phyloP scores from a whole-genome alignment of 1,140 invertebrate species.

The Drosophila fuyamai region DNA sequence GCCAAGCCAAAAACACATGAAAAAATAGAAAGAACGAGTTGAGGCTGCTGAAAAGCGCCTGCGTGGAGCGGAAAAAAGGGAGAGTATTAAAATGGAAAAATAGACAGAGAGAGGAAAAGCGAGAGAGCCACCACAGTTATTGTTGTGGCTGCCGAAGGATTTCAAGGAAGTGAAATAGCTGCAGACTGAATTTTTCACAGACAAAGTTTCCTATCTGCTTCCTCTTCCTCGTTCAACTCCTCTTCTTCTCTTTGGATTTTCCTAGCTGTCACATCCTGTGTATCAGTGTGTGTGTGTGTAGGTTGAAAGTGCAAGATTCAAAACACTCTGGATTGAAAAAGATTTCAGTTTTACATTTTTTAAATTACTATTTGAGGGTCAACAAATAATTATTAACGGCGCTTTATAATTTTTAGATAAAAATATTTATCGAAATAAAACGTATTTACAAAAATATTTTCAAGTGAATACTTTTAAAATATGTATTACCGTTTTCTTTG shows the following conservation, averaged over 20 bases:
- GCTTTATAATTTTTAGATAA: too few species aligned
- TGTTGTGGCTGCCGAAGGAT: constrained; percentile 66
- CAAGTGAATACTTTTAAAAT: too few species aligned
- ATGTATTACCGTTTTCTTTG: too few species aligned
- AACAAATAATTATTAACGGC: too few species aligned
- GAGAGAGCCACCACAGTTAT: constrained; percentile 24
- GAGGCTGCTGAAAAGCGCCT: constrained; percentile 31
- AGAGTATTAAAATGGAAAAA: constrained; percentile 9
- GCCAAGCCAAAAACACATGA: constrained; percentile 50
- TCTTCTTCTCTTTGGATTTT: constrained; percentile 22
- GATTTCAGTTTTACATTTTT: constrained; percentile 23
- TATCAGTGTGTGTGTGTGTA: constrained; percentile 22
- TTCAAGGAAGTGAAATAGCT: constrained; percentile 82
- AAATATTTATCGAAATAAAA: too few species aligned
- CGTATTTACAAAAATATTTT: not conserved
- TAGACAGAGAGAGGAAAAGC: constrained; percentile 13
- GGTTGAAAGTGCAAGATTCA: constrained; percentile 21
- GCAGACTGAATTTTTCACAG: constrained; percentile 75
- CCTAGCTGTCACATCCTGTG: constrained; percentile 68
- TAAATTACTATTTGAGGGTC: not conserved
- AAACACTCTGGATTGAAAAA: constrained; percentile 16
- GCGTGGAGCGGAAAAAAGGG: constrained; percentile 33
- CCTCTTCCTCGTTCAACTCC: constrained; percentile 3
- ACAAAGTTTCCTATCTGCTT: constrained; percentile 51
- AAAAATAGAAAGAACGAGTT: constrained; percentile 37